A percentile compares a stretch with the other conserved stretches of the same genome.
Conservation (phyloP, 2,113 vertebrate species). For the Pluvianellus socialis region DNA sequence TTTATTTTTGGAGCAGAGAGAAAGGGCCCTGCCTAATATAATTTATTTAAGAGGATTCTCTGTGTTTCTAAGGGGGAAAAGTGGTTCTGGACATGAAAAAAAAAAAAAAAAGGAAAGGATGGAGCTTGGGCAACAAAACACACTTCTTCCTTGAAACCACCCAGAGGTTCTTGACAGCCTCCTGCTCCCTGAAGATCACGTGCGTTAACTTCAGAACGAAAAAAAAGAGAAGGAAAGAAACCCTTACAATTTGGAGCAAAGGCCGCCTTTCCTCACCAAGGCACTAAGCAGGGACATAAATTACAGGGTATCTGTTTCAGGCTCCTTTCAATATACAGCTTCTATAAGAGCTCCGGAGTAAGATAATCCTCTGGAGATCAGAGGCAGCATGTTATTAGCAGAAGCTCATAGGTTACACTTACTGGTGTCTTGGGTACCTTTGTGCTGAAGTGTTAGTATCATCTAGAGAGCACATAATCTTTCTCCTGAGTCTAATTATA, state of each 20-base stretch:
- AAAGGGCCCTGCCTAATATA: not conserved
- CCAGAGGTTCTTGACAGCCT: not conserved
- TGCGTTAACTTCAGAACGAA: not conserved
- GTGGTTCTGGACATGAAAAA: not conserved
- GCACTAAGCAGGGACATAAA: not conserved
- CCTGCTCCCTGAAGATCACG: not conserved
- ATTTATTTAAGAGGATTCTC: constrained; percentile 13
- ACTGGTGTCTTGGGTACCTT: not conserved
- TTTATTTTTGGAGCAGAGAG: not conserved
- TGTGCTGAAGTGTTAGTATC: not conserved
- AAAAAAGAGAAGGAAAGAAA: not conserved
- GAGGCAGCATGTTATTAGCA: not conserved
- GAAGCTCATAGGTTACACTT: constrained; percentile 19
- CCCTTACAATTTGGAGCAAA: not conserved
- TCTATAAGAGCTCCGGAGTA: not conserved
- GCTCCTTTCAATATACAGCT: not conserved
- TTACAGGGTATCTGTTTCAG: constrained; percentile 35
- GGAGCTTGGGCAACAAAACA: not conserved
- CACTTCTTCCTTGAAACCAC: not conserved
- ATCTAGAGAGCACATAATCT: not conserved
- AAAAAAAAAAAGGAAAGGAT: not conserved
- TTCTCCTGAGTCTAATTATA: constrained; percentile 35
- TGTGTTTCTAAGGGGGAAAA: not conserved
- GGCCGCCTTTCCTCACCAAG: not conserved
- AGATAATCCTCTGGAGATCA: not conserved